These are phyloP conservation scores for Bembecia ichneumoniformis DNA, from an alignment of 2,888 invertebrate genomes.

Conservation along the genomic window DNA sequence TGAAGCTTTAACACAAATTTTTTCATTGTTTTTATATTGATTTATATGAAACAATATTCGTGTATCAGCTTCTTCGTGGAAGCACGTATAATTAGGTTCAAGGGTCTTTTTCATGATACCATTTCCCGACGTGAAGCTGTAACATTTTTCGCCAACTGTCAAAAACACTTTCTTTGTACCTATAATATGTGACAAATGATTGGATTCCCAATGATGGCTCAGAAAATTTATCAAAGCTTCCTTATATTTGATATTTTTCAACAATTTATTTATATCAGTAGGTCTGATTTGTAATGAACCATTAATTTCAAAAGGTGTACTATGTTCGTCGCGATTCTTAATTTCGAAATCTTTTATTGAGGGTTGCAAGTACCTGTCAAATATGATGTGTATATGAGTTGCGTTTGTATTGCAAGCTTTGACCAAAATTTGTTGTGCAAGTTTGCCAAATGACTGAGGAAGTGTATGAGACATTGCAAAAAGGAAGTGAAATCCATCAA, in stretches of 20 bases:
- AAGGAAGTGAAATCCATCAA: constrained; percentile 18
- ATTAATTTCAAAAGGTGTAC: constrained; percentile 11
- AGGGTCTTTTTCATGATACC: constrained; percentile 5
- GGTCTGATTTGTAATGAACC: constrained; percentile 19
- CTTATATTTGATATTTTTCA: constrained; percentile 26
- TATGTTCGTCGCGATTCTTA: constrained; percentile 6
- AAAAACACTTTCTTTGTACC: constrained; percentile 5
- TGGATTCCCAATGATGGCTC: constrained; percentile 18
- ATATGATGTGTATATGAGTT: constrained; percentile 11
- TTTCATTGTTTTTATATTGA: constrained; percentile 3
- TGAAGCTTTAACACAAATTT: constrained; percentile 4
- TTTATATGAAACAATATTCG: constrained; percentile 5
- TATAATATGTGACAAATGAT: constrained; percentile 14
- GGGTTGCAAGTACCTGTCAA: constrained; percentile 25
- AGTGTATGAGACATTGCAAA: constrained; percentile 9
- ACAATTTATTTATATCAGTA: constrained; percentile 18
- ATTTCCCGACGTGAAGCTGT: no score
- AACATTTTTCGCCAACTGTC: constrained; percentile 5
- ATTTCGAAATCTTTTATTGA: constrained; percentile 31
- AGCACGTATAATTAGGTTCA: constrained; percentile 5
- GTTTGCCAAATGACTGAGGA: constrained; percentile 14
- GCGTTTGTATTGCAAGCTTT: constrained; percentile 9
- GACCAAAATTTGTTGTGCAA: constrained; percentile 16
- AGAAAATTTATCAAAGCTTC: constrained; percentile 23
- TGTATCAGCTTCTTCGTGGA: constrained; percentile 8